Evolutionary conservation across 2,113 vertebrate genomes (phyloP).

Genomic region (Xiphophorus maculatus): DNA sequence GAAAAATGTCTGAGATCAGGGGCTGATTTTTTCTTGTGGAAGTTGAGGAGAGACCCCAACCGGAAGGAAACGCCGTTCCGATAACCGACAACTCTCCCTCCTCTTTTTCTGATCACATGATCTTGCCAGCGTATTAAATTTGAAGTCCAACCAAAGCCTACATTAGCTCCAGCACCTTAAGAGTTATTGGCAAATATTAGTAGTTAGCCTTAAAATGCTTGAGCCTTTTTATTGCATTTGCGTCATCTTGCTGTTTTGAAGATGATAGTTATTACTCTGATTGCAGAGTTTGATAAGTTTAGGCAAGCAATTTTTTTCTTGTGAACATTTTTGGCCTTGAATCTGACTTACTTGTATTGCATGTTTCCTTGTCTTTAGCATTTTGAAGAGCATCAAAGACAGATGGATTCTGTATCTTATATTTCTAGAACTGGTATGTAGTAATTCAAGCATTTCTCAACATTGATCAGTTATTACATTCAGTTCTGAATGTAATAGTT

Average conservation of each 20-base stretch:
- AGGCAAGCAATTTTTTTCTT: too few species aligned
- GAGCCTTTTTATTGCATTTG: background rate
- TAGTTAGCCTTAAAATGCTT: background rate
- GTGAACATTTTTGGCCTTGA: too few species aligned
- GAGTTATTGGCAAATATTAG: background rate
- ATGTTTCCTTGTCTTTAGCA: too few species aligned
- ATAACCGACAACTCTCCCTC: background rate
- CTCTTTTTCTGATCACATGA: background rate
- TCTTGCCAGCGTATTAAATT: background rate
- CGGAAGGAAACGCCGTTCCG: background rate
- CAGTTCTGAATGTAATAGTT: too few species aligned
- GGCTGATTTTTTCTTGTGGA: slow-evolving; percentile 70
- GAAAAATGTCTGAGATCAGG: slow-evolving; percentile 39
- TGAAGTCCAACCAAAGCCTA: background rate
- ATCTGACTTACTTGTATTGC: too few species aligned
- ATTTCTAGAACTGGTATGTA: too few species aligned
- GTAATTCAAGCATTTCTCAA: too few species aligned
- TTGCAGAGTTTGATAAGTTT: too few species aligned
- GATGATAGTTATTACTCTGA: background rate
- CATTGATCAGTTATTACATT: too few species aligned
- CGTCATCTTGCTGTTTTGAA: background rate
- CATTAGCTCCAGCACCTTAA: background rate
- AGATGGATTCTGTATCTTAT: too few species aligned
- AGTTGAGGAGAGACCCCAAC: slow-evolving; percentile 30
- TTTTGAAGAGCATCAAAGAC: too few species aligned